Evolutionary conservation across 2,888 invertebrate genomes (phyloP).

Genomic region (Neoscelio sp.): DNA sequence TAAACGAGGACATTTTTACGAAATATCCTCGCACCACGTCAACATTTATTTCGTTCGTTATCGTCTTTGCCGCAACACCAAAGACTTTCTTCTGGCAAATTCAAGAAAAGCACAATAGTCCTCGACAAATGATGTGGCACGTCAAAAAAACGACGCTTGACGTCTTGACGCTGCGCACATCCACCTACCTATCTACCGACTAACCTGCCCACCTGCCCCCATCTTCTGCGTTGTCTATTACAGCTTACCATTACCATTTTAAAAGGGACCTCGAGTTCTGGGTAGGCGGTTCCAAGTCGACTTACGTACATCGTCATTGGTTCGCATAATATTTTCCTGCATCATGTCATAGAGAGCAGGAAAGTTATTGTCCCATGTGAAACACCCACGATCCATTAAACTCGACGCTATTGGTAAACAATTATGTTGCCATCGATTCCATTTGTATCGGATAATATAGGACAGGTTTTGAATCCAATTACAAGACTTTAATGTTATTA

Average conservation of each 20-base stretch:
- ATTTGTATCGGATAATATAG: too few species aligned
- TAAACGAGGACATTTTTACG: too few species aligned
- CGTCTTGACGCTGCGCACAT: conserved; percentile 17
- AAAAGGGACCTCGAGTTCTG: conserved; percentile 46
- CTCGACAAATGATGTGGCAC: conserved; percentile 1
- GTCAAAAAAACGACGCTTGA: conserved; percentile 29
- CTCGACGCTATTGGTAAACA: too few species aligned
- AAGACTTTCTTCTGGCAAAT: conserved; percentile 5
- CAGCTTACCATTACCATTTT: conserved; percentile 36
- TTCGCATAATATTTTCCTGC: conserved; percentile 46
- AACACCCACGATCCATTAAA: too few species aligned
- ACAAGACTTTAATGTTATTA: too few species aligned
- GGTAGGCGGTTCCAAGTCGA: conserved; percentile 56
- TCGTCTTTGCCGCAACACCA: neutral
- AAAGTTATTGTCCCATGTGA: conserved; percentile 39
- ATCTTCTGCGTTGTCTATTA: conserved; percentile 34
- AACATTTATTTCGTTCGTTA: conserved; percentile 1
- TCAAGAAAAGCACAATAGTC: neutral
- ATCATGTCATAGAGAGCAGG: conserved; percentile 34
- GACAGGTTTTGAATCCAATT: too few species aligned
- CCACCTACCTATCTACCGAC: conserved; percentile 27
- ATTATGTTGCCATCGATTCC: too few species aligned
- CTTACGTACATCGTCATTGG: conserved; percentile 49
- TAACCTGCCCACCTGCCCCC: conserved; percentile 45
- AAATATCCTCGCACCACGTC: conserved; percentile 11